Evolutionary conservation across 2,113 vertebrate genomes (phyloP).

Genomic region (Alligator mississippiensis): DNA sequence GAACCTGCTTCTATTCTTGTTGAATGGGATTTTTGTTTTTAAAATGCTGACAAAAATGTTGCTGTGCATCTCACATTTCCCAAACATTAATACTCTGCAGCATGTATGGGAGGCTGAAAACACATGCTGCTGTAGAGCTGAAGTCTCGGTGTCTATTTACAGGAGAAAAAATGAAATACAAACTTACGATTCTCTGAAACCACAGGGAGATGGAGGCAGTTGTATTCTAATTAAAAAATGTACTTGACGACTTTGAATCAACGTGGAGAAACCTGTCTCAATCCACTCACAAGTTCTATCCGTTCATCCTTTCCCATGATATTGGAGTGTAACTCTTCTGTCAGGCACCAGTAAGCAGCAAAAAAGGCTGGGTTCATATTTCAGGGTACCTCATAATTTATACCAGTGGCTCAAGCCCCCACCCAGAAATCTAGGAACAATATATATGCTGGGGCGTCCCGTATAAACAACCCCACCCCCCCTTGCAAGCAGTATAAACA

Average conservation of each 20-base stretch:
- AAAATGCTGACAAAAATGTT: constrained; percentile 43
- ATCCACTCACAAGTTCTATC: not conserved
- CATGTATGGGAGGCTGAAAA: not conserved
- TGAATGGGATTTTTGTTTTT: constrained; percentile 69
- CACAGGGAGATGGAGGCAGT: not conserved
- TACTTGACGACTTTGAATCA: not conserved
- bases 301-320: not conserved
- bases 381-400: too few species aligned
- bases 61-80: constrained; percentile 29
- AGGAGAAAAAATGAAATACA: not conserved
- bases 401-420: too few species aligned
- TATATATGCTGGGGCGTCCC: too few species aligned
- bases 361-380: too few species aligned
- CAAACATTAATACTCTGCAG: not conserved
- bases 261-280: not conserved
- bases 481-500: too few species aligned
- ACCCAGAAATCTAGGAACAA: too few species aligned
- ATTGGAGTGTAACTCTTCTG: too few species aligned
- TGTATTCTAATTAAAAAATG: not conserved
- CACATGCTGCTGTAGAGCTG: not conserved
- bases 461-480: too few species aligned
- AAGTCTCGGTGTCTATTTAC: not conserved
- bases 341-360: too few species aligned
- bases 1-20: constrained; percentile 60
- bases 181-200: not conserved